These are phyloP conservation scores for Therioaphis trifolii DNA, from an alignment of 2,888 invertebrate genomes.

Conservation along the genomic window DNA sequence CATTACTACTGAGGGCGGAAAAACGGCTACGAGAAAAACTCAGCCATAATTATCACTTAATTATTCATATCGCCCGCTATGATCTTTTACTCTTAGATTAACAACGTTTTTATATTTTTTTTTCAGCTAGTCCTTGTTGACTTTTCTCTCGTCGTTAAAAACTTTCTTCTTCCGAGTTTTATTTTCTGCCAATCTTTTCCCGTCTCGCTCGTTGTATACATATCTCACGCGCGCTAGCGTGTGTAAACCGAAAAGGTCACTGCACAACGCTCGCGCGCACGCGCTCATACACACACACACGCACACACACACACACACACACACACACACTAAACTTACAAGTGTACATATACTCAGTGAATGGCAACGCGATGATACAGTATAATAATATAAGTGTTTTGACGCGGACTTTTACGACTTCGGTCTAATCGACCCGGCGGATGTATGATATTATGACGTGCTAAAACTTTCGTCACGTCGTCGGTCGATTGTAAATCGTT, in stretches of 20 bases:
- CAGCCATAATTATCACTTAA: constrained; percentile 55
- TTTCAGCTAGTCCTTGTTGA: not conserved
- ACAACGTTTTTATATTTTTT: constrained; percentile 28
- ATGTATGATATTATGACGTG: too few species aligned
- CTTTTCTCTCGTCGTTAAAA: constrained; percentile 36
- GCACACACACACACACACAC: not conserved
- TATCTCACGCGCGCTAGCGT: not conserved
- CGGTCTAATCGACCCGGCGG: not conserved
- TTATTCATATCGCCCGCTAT: constrained; percentile 59
- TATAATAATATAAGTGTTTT: not conserved
- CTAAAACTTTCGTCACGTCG: not conserved
- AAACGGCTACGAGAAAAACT: constrained; percentile 23
- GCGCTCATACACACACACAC: not conserved
- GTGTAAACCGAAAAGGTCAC: not conserved
- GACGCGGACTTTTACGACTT: not conserved
- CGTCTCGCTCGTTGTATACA: too few species aligned
- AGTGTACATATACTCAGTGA: too few species aligned
- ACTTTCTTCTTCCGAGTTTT: constrained; percentile 22
- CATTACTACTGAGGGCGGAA: constrained; percentile 11
- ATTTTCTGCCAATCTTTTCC: not conserved
- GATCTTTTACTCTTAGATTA: constrained; percentile 59
- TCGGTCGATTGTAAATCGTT: not conserved
- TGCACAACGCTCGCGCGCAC: not conserved
- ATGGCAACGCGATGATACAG: too few species aligned
- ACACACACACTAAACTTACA: not conserved